Percentiles rank a stretch among this genome's conserved stretches.
These are phyloP conservation scores for Rynchops niger DNA, from an alignment of 2,113 vertebrate species.

Conservation along the genomic window DNA sequence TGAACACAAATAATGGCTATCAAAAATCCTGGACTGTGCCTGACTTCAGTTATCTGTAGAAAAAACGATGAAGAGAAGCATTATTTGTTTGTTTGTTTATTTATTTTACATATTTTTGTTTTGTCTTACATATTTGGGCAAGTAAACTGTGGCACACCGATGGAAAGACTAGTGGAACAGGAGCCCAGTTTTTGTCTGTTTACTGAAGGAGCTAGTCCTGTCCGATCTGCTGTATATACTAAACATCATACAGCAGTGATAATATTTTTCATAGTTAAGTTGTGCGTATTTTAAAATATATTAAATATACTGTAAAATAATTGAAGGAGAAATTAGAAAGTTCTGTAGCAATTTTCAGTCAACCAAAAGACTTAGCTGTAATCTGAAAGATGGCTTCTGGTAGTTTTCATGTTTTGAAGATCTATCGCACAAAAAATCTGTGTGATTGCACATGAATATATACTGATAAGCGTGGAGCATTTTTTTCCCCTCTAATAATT, in stretches of 20 bases:
- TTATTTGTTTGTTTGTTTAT: background rate
- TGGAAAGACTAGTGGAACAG: background rate
- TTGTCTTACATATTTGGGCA: background rate
- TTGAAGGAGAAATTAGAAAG: background rate
- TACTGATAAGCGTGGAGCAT: background rate
- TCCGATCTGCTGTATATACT: background rate
- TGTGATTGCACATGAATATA: background rate
- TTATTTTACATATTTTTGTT: background rate
- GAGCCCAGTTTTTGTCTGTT: background rate
- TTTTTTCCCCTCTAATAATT: background rate
- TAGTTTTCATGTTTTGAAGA: background rate
- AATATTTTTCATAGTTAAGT: background rate
- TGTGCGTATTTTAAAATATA: background rate
- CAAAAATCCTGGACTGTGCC: background rate
- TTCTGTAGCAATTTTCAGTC: background rate
- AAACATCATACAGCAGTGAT: background rate
- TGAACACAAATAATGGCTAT: background rate
- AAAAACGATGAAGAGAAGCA: background rate
- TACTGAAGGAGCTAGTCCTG: background rate
- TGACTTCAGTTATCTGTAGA: background rate
- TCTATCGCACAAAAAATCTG: background rate
- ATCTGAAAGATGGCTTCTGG: background rate
- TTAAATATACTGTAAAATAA: background rate
- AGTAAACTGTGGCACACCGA: background rate
- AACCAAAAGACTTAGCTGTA: background rate